phyloP scores from a whole-genome alignment of 2,113 vertebrate species.

The Megaleporinus macrocephalus region DNA sequence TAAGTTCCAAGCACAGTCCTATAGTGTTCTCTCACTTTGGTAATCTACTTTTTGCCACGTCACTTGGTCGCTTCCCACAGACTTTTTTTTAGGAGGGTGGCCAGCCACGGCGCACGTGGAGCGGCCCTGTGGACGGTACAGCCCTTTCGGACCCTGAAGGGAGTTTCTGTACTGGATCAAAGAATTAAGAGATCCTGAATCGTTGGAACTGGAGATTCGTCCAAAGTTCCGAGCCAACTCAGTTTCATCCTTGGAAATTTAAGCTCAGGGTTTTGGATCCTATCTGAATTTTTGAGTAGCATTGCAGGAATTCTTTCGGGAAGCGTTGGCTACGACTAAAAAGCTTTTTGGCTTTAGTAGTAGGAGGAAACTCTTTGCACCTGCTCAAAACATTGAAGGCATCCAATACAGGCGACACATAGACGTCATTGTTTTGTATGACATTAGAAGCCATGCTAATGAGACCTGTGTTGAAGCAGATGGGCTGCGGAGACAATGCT shows the following conservation, averaged over 20 bases:
- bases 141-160: constrained; percentile 30
- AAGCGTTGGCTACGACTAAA: neutral
- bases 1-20: no score
- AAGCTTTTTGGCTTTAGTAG: constrained; percentile 33
- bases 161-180: constrained; percentile 53
- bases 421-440: constrained; percentile 21
- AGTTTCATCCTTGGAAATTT: constrained; percentile 44
- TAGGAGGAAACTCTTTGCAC: constrained; percentile 36
- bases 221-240: constrained; percentile 42
- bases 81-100: constrained; percentile 15
- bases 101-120: constrained; percentile 14
- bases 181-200: constrained; percentile 51
- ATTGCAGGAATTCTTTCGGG: constrained; percentile 37
- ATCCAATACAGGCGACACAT: neutral
- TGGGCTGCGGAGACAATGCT: no score
- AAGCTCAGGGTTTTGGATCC: constrained; percentile 38
- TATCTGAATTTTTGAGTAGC: constrained; percentile 38
- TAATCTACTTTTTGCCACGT: constrained; percentile 19
- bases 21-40: neutral
- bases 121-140: neutral
- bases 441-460: constrained; percentile 27
- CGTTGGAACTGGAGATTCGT: constrained; percentile 37
- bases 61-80: neutral
- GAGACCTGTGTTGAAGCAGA: neutral
- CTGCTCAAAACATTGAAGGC: constrained; percentile 21